Percentiles rank a stretch among this genome's conserved stretches.
Conservation (phyloP, 2,113 vertebrate genomes). For the Merops nubicus region DNA sequence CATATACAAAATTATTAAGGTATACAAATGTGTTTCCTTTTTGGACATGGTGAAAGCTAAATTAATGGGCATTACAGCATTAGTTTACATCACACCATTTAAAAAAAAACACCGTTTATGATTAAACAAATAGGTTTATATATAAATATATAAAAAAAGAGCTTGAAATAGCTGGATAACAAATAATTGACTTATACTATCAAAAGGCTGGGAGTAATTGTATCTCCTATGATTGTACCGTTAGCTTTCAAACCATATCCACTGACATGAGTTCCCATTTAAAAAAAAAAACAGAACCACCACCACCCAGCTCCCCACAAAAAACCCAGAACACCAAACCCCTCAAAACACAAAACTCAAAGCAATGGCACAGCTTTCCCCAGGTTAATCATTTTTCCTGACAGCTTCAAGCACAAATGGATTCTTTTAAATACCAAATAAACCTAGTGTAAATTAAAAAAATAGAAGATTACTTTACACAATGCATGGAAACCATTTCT, state of each 20-base stretch:
- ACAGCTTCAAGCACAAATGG: conserved; percentile 19
- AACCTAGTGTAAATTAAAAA: conserved; percentile 62
- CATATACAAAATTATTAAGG: conserved; percentile 78
- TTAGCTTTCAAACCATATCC: conserved; percentile 28
- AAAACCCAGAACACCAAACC: background rate
- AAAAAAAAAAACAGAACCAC: background rate
- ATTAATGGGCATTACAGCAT: conserved; percentile 63
- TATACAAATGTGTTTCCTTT: conserved; percentile 75
- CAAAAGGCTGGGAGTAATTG: conserved; percentile 15
- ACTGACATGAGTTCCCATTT: background rate
- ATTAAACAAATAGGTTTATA: conserved; percentile 51
- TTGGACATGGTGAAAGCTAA: conserved; percentile 58
- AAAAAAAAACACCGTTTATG: conserved; percentile 40
- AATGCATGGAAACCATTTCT: conserved; percentile 46
- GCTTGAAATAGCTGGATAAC: conserved; percentile 64
- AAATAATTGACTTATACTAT: conserved; percentile 35
- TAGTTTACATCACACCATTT: conserved; percentile 59
- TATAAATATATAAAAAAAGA: background rate
- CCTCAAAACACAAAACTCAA: background rate
- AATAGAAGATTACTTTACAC: conserved; percentile 57
- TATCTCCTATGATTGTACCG: conserved; percentile 2
- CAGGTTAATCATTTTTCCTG: background rate
- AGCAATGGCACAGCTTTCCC: conserved; percentile 1
- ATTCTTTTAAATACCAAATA: conserved; percentile 60
- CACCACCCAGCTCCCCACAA: background rate